Evolutionary conservation across 1,140 invertebrate genomes (phyloP).

Genomic region (Periplaneta americana): DNA sequence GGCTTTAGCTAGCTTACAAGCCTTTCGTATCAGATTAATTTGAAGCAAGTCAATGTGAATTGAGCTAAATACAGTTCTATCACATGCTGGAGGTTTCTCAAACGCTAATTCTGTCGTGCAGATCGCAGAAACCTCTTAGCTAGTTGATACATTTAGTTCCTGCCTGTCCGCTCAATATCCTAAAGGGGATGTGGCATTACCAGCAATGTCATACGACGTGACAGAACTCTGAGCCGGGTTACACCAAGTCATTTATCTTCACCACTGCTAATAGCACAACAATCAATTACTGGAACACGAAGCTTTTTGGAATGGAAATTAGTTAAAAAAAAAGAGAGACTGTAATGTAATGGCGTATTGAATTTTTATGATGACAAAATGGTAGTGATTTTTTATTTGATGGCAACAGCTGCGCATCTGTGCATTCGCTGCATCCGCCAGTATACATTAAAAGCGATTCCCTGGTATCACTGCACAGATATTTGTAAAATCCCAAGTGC

Average conservation of each 20-base stretch:
- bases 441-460: background rate
- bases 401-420: background rate
- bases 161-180: background rate
- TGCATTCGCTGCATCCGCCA: background rate
- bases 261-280: background rate
- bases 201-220: background rate
- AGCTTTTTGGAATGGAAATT: background rate
- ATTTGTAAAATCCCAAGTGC: background rate
- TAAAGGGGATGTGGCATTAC: background rate
- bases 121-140: background rate
- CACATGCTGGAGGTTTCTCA: background rate
- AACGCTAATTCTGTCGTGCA: background rate
- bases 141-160: background rate
- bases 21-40: too few species aligned
- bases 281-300: background rate
- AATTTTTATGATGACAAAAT: background rate
- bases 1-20: too few species aligned
- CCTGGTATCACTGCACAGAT: background rate
- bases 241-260: background rate
- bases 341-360: background rate
- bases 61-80: too few species aligned
- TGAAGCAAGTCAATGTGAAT: too few species aligned
- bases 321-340: background rate
- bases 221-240: background rate
- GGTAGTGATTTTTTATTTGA: background rate